Percentiles rank a stretch among this genome's conserved stretches.
phyloP scores from a whole-genome alignment of 2,797 vertebrate species.

The Hydrolagus colliei region DNA sequence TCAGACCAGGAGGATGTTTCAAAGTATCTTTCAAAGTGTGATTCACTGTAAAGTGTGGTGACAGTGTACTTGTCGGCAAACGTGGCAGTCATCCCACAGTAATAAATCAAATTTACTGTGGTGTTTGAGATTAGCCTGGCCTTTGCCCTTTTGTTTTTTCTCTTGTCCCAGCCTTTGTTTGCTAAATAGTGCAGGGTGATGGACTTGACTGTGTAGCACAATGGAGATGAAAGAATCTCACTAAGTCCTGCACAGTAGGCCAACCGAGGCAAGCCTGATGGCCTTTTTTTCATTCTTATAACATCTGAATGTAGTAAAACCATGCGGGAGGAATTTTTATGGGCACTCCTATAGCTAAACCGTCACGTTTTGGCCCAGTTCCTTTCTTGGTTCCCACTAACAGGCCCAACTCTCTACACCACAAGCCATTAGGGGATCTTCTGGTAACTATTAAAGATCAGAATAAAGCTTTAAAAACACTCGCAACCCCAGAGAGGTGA shows the following conservation, averaged over 20 bases:
- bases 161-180: neutral
- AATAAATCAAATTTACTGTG: neutral
- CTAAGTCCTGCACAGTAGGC: neutral
- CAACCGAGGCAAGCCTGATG: neutral
- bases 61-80: no score
- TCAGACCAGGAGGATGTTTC: no score
- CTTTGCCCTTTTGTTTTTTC: neutral
- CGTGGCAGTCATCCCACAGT: no score
- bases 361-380: conserved; percentile 16
- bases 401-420: neutral
- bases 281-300: neutral
- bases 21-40: no score
- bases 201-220: neutral
- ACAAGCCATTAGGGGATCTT: neutral
- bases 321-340: neutral
- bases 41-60: no score
- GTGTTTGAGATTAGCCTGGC: neutral
- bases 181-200: neutral
- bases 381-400: neutral
- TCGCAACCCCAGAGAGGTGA: neutral
- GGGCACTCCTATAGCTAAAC: conserved; percentile 16
- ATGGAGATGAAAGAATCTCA: neutral
- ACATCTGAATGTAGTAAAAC: conserved; percentile 24
- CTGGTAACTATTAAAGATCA: neutral
- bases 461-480: neutral